Evolutionary conservation across 1,140 invertebrate species (phyloP).

Genomic region (Trichogramma pretiosum): DNA sequence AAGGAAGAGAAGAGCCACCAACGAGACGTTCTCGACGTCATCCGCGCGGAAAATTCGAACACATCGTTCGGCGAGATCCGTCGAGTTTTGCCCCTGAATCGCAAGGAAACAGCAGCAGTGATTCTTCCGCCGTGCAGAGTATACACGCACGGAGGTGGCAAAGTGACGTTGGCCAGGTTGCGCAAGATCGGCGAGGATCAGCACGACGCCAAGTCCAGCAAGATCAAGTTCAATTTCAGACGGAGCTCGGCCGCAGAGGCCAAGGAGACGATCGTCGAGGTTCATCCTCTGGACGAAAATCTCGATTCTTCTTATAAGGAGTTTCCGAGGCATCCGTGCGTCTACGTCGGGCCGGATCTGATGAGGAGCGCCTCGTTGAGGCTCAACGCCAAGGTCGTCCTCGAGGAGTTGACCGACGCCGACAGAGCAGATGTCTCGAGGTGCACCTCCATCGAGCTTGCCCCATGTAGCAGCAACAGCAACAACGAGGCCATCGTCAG

Average conservation of each 20-base stretch:
- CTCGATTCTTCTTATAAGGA: too few species aligned
- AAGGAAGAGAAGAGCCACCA: not conserved
- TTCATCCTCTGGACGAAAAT: too few species aligned
- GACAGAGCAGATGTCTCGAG: slow-evolving; percentile 1
- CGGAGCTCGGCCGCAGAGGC: too few species aligned
- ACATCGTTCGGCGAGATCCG: too few species aligned
- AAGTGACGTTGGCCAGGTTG: slow-evolving; percentile 21
- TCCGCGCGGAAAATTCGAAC: too few species aligned
- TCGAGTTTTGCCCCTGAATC: too few species aligned
- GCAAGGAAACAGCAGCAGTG: too few species aligned
- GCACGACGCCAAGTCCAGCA: slow-evolving; percentile 2
- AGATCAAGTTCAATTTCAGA: not conserved
- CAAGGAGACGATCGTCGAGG: slow-evolving; percentile 22
- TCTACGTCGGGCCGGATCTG: slow-evolving; percentile 29
- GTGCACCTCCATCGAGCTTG: slow-evolving; percentile 44
- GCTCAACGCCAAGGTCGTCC: slow-evolving; percentile 36
- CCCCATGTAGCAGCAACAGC: slow-evolving; percentile 40
- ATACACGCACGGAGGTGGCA: too few species aligned
- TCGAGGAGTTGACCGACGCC: slow-evolving; percentile 26
- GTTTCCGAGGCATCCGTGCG: slow-evolving; percentile 12
- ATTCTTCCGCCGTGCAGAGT: too few species aligned
- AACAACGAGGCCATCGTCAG: too few species aligned
- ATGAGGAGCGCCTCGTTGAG: slow-evolving; percentile 30
- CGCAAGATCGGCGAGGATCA: slow-evolving; percentile 23
- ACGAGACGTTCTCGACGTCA: not conserved